Evolutionary conservation across 2,113 vertebrate species (phyloP).

Genomic region (Capreolus pygargus): DNA sequence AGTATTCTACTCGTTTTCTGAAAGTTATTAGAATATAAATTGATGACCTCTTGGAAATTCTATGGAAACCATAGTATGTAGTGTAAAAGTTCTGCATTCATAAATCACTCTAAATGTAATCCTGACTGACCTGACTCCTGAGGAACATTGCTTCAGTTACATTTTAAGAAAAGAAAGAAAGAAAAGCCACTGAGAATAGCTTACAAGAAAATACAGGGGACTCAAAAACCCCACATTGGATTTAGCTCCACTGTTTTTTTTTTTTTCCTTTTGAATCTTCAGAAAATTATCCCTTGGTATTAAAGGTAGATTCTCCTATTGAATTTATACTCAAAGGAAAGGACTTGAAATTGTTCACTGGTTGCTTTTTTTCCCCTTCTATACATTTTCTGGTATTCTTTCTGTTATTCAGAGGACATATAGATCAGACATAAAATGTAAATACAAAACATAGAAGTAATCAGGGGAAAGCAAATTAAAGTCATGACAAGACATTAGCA

Average conservation of each 20-base stretch:
- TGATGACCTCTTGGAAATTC: conserved; percentile 25
- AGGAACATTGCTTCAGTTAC: neutral
- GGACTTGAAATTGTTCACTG: neutral
- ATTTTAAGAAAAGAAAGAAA: neutral
- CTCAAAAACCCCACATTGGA: neutral
- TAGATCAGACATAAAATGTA: neutral
- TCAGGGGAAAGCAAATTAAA: neutral
- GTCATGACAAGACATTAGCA: neutral
- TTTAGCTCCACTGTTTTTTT: neutral
- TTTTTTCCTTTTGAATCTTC: neutral
- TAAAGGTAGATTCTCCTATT: neutral
- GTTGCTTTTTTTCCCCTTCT: neutral
- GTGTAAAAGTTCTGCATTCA: neutral
- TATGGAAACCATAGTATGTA: neutral
- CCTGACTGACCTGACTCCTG: neutral
- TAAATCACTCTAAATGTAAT: neutral
- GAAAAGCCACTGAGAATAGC: neutral
- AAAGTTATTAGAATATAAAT: conserved; percentile 20
- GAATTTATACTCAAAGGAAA: neutral
- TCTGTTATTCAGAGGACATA: neutral
- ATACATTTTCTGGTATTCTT: neutral
- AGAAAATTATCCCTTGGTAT: neutral
- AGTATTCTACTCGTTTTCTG: neutral
- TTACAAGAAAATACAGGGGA: neutral
- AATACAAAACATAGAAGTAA: neutral